Conservation (phyloP, 2,888 invertebrate species). For the Ecliptopera silaceata region DNA sequence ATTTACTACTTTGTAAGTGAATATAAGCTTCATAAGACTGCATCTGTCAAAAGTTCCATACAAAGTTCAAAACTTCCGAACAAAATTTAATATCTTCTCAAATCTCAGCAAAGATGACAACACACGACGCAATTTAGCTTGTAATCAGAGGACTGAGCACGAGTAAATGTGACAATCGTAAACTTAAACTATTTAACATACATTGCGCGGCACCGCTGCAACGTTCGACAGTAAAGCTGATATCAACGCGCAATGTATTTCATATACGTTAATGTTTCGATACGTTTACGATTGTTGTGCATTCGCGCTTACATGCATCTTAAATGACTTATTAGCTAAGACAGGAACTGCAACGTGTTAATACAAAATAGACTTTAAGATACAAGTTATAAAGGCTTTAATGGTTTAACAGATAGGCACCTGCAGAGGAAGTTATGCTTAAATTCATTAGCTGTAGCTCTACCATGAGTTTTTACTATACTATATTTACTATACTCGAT, state of each 20-base stretch:
- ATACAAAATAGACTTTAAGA: slow-evolving; percentile 7
- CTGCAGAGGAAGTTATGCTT: slow-evolving; percentile 4
- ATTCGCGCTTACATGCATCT: no score
- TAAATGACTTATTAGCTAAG: slow-evolving; percentile 15
- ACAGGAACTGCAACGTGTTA: neutral
- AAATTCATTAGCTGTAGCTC: slow-evolving; percentile 15
- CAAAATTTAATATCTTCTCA: neutral
- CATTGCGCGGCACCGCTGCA: no score
- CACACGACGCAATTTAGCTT: slow-evolving; percentile 19
- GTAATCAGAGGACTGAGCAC: no score
- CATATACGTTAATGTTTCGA: no score
- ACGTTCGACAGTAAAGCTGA: no score
- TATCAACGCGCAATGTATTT: no score
- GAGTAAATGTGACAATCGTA: no score
- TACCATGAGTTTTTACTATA: no score
- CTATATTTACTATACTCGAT: no score
- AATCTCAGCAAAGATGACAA: neutral
- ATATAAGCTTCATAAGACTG: neutral
- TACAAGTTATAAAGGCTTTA: neutral
- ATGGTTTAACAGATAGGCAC: neutral
- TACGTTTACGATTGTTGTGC: no score
- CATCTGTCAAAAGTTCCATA: neutral
- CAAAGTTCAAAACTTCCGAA: neutral
- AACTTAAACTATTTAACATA: no score
- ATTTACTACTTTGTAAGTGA: no score